Base-by-base conservation (phyloP, 2,888 invertebrate species). In the Phasia obesa region DNA sequence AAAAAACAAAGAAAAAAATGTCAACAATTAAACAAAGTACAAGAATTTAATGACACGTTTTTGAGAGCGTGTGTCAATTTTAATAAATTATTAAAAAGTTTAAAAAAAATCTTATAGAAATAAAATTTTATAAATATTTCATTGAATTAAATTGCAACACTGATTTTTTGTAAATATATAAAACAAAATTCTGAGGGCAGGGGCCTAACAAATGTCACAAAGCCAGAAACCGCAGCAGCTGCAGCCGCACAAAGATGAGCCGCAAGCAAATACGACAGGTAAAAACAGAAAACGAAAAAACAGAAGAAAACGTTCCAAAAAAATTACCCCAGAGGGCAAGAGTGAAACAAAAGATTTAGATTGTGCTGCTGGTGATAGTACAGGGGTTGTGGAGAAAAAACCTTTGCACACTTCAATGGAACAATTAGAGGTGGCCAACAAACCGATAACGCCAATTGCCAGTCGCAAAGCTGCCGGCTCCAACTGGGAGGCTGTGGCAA, bases 391-490 rank as follows among this genome's bases (percentile, higher is more conserved):
- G 23, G 62, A 81, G 17, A 77, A 60, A 5, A 69, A 53, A 17
- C 59, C 59, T 17, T 81, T 85, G 15, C 86, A 87, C 19, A 73
- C 42, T 0, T 86, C 88, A 0, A 85, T 86, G 88, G 88, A 86
- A 51, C 84, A 84, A 0, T 42, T 87, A 17, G 83, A 87, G 65
- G 78, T 86, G 57, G 84, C 86, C n/a, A 81, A 31, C 1, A 64
- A 64, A 27, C n/a, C 49, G 6, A 44, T 35, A 15, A 64, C 85
- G 25, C 74, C 88, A 13, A 86, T 86, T 67, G 78, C 84, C 11
- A 87, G 73, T 49, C 85, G 88, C 42, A 86, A 87, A 15, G 81
- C 87, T 9, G 89, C 89, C 0, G 88, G 88, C 0, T 86, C 86
- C 15, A 88, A 88, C 38, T 88, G 89, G 88, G 84, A 86, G 47